These are phyloP conservation scores for Gastracanthus pulcherrimus DNA, from an alignment of 2,888 invertebrate genomes.

Conservation along the genomic window DNA sequence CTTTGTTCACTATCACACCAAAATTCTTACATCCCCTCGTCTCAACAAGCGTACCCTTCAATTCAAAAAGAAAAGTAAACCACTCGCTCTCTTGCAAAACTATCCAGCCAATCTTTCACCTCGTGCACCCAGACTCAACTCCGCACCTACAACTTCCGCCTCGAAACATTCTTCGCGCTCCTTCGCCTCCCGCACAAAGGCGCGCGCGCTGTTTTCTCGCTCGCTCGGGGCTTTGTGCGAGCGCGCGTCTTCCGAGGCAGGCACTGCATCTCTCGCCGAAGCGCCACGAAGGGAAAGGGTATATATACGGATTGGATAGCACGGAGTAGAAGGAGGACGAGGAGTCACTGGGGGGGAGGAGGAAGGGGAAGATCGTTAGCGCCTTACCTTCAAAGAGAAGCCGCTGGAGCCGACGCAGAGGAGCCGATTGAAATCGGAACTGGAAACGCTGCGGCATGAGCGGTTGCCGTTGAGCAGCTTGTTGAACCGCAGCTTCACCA, in stretches of 20 bases:
- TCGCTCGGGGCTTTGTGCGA: slow-evolving; percentile 11
- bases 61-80: no score
- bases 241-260: not conserved
- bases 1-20: no score
- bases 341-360: no score
- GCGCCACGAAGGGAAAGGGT: no score
- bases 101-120: no score
- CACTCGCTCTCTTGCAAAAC: no score
- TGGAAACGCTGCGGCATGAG: slow-evolving; percentile 74
- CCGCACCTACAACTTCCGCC: no score
- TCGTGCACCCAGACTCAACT: no score
- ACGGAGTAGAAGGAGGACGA: not conserved
- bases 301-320: not conserved
- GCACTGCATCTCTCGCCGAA: no score
- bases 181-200: not conserved
- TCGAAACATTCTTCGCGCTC: not conserved
- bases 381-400: slow-evolving; percentile 73
- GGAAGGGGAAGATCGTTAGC: not conserved
- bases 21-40: no score
- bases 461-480: slow-evolving; percentile 81
- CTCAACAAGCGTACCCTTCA: no score
- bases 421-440: slow-evolving; percentile 72
- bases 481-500: slow-evolving; percentile 87
- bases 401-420: slow-evolving; percentile 73
- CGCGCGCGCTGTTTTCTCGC: slow-evolving; percentile 8